These are phyloP conservation scores for Caenorhabditis sp. DNA, from an alignment of 2,888 invertebrate genomes.

Conservation along the genomic window DNA sequence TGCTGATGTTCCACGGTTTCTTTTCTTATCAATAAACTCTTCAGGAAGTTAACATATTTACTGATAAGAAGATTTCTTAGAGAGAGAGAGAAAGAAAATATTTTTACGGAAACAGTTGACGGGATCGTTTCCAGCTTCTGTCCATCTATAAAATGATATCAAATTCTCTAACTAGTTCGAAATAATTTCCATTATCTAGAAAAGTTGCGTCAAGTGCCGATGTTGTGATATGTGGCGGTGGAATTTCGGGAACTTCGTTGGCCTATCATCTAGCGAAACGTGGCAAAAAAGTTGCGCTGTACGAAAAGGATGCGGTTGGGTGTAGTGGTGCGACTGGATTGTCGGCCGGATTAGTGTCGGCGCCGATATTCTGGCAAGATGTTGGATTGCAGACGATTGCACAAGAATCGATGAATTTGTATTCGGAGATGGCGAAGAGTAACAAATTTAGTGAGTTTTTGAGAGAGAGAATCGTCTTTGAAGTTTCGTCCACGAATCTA, in stretches of 20 bases:
- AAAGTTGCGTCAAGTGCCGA: slow-evolving; percentile 41
- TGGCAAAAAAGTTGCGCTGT: slow-evolving; percentile 79
- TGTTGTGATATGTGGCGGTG: slow-evolving; percentile 77
- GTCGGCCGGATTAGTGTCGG: slow-evolving; percentile 79
- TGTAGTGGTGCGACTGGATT: slow-evolving; percentile 85
- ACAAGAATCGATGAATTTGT: slow-evolving; percentile 81
- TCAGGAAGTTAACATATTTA: too few species aligned
- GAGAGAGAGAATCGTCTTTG: too few species aligned
- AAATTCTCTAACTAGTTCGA: too few species aligned
- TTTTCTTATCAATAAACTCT: too few species aligned
- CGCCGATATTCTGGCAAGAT: slow-evolving; percentile 80
- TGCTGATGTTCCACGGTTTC: too few species aligned
- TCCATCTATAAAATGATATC: too few species aligned
- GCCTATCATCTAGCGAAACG: slow-evolving; percentile 80
- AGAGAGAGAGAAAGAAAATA: too few species aligned
- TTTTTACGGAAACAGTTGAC: too few species aligned
- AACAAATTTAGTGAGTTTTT: slow-evolving; percentile 78
- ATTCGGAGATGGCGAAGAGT: slow-evolving; percentile 79
- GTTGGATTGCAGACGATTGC: slow-evolving; percentile 75
- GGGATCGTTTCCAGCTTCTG: too few species aligned
- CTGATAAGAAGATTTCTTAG: too few species aligned
- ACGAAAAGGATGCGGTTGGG: slow-evolving; percentile 74
- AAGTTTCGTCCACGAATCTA: too few species aligned
- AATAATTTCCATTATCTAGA: too few species aligned
- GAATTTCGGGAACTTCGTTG: slow-evolving; percentile 81